Evolutionary conservation across 2,888 invertebrate species (phyloP).

Genomic region (Tipula vernalis): DNA sequence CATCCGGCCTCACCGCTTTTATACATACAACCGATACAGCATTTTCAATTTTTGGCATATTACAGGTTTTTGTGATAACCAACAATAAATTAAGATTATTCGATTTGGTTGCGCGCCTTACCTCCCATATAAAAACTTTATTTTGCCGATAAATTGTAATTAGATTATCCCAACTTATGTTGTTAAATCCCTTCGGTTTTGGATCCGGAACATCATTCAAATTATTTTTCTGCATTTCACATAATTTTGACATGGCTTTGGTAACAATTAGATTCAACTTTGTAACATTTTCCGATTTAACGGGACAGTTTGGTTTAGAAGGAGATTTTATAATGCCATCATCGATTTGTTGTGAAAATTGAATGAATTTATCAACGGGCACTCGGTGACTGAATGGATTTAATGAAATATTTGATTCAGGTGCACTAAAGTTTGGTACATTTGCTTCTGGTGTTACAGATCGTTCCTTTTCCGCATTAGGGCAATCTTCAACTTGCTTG

Average conservation of each 20-base stretch:
- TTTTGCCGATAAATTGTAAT: constrained; percentile 22
- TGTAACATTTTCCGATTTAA: background rate
- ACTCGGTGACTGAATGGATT: background rate
- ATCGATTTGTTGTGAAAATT: background rate
- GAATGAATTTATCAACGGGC: background rate
- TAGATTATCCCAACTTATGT: constrained; percentile 14
- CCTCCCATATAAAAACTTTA: constrained; percentile 29
- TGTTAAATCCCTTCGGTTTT: constrained; percentile 15
- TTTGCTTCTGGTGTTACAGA: background rate
- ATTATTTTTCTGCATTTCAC: constrained; percentile 27
- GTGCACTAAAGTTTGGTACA: background rate
- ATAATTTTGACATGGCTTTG: constrained; percentile 17
- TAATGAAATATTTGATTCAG: background rate
- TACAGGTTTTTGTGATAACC: constrained; percentile 27
- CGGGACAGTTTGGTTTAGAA: background rate
- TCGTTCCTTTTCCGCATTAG: background rate
- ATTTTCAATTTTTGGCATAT: constrained; percentile 28
- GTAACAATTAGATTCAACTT: constrained; percentile 16
- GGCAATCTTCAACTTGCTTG: background rate
- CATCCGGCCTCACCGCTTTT: constrained; percentile 20
- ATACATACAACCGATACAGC: constrained; percentile 29
- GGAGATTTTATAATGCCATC: background rate
- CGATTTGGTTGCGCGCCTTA: constrained; percentile 20
- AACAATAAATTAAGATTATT: constrained; percentile 20
- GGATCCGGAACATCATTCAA: constrained; percentile 29